phyloP scores from a whole-genome alignment of 2,797 vertebrate species.

The Percopsis omiscomaycus region DNA sequence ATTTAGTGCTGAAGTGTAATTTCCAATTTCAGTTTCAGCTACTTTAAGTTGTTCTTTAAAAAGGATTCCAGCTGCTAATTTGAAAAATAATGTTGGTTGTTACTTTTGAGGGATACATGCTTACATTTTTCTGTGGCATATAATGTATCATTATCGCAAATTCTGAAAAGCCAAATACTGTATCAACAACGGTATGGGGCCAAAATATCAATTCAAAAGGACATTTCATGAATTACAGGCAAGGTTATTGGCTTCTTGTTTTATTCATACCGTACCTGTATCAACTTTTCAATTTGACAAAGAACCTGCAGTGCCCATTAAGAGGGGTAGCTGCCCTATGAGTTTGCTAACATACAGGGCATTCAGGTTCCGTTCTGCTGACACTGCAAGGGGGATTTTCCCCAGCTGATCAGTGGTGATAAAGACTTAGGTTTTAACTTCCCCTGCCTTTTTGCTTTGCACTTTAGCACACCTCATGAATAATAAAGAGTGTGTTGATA shows the following conservation, averaged over 20 bases:
- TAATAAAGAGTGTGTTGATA: conserved; percentile 54
- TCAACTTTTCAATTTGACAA: conserved; percentile 32
- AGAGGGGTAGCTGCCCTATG: conserved; percentile 16
- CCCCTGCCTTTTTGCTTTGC: conserved; percentile 18
- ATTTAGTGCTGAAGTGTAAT: no score
- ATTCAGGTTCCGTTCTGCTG: conserved; percentile 11
- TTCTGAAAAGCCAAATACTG: no score
- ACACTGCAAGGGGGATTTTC: conserved; percentile 40
- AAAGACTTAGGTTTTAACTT: conserved; percentile 37
- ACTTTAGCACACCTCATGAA: conserved; percentile 56
- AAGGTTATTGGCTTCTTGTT: conserved; percentile 31
- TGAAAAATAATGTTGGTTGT: no score
- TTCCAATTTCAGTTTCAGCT: no score
- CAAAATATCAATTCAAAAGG: neutral
- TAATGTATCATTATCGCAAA: no score
- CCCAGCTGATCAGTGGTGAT: conserved; percentile 18
- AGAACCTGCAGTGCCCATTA: conserved; percentile 16
- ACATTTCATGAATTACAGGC: conserved; percentile 15
- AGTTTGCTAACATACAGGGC: conserved; percentile 36
- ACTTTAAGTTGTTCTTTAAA: no score
- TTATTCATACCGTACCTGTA: conserved; percentile 19
- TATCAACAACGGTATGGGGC: no score
- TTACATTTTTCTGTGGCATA: no score
- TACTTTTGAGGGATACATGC: no score
- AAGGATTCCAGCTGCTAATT: no score